A percentile compares a stretch with the other conserved stretches of the same genome.
phyloP scores from a whole-genome alignment of 2,113 vertebrate genomes.

The Embiotoca jacksoni region DNA sequence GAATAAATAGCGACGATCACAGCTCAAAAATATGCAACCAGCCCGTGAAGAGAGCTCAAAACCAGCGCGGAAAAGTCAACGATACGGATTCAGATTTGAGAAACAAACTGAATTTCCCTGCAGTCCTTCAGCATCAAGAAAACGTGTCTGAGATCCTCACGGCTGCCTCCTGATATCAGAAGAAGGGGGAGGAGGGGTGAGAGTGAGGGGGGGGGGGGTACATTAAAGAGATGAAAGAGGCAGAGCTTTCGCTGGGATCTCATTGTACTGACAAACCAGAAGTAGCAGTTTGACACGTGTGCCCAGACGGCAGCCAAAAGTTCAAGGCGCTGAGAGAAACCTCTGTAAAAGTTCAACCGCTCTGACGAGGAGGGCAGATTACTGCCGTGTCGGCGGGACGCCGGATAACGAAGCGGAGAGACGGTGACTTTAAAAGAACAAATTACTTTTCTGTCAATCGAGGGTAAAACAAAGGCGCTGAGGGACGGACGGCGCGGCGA shows the following conservation, averaged over 20 bases:
- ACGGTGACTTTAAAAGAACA: conserved; percentile 21
- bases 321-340: conserved; percentile 44
- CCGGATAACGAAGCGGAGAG: conserved; percentile 9
- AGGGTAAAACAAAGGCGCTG: conserved; percentile 46
- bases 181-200: too few species aligned
- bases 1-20: too few species aligned
- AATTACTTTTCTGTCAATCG: conserved; percentile 32
- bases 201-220: not conserved
- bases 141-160: too few species aligned
- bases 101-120: too few species aligned
- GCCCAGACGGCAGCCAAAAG: conserved; percentile 5
- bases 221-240: conserved; percentile 30
- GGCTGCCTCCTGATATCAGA: too few species aligned
- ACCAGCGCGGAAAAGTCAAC: too few species aligned
- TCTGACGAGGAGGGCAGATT: conserved; percentile 34
- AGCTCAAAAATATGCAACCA: too few species aligned
- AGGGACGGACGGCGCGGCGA: conserved; percentile 37
- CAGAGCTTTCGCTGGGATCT: not conserved
- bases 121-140: too few species aligned
- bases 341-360: conserved; percentile 64
- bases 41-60: too few species aligned
- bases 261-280: conserved; percentile 12
- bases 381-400: conserved; percentile 5
- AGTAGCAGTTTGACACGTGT: conserved; percentile 33
- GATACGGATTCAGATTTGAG: too few species aligned